Evolutionary conservation across 2,797 vertebrate genomes (phyloP).

Genomic region (Phylloscopus collybita): DNA sequence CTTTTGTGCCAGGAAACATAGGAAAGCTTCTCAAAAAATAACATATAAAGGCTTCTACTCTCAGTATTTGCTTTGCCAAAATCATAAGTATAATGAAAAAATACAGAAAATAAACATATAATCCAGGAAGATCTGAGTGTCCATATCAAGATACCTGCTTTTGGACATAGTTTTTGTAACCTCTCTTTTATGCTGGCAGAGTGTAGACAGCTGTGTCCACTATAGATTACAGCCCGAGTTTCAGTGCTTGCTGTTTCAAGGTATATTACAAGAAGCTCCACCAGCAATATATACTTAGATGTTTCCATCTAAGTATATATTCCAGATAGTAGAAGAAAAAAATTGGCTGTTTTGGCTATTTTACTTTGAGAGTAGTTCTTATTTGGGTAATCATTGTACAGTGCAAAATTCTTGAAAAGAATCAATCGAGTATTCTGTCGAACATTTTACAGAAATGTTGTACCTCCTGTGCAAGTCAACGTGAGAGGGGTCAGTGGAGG

Average conservation of each 20-base stretch:
- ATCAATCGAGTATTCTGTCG: background rate
- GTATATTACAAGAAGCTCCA: background rate
- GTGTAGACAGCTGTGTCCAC: background rate
- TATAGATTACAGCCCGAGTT: background rate
- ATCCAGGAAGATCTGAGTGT: background rate
- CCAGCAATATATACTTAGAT: background rate
- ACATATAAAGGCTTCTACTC: background rate
- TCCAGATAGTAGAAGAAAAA: background rate
- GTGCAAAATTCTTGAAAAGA: background rate
- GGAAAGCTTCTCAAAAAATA: background rate
- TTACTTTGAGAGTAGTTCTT: background rate
- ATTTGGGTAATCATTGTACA: background rate
- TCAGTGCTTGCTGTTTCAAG: background rate
- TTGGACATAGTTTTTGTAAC: background rate
- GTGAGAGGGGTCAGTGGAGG: background rate
- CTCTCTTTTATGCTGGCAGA: background rate
- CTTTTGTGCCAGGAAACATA: background rate
- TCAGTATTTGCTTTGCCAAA: background rate
- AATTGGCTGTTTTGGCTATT: background rate
- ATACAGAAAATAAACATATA: accelerated
- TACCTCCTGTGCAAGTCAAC: background rate
- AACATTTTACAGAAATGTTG: background rate
- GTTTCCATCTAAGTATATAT: too few species aligned
- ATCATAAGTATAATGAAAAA: background rate
- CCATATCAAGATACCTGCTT: background rate